Percentiles rank a stretch among this genome's conserved stretches.
These are phyloP conservation scores for Charaxes varanes DNA, from an alignment of 1,140 invertebrate genomes.

Conservation along the genomic window DNA sequence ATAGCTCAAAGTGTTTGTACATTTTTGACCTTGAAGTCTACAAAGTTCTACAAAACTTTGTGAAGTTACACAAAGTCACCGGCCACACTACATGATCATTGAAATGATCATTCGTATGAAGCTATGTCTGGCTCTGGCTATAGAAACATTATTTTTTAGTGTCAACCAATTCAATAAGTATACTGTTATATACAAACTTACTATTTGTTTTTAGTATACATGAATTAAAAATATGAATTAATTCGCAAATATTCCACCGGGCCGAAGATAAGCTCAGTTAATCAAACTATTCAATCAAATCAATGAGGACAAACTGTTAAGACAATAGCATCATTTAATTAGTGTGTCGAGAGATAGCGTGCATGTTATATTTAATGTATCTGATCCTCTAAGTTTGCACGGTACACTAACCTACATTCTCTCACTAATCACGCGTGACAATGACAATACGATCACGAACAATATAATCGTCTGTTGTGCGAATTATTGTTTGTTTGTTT, in stretches of 20 bases:
- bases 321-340: conserved; percentile 9
- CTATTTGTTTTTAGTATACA: too few relatives aligned
- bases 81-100: too few relatives aligned
- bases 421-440: conserved; percentile 40
- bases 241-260: conserved; percentile 1
- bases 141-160: too few relatives aligned
- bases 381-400: conserved; percentile 20
- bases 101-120: too few relatives aligned
- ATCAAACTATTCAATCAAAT: conserved; percentile 8
- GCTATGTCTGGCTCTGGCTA: too few relatives aligned
- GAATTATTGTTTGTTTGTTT: not conserved
- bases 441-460: conserved; percentile 17
- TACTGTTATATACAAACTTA: too few relatives aligned
- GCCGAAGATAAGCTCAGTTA: conserved; percentile 7
- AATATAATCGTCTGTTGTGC: not conserved
- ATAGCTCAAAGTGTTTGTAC: too few relatives aligned
- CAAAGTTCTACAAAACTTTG: too few relatives aligned
- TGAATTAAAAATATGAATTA: too few relatives aligned
- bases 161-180: too few relatives aligned
- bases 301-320: conserved; percentile 1
- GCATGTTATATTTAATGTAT: conserved; percentile 4
- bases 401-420: conserved; percentile 44
- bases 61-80: too few relatives aligned
- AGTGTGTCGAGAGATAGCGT: conserved; percentile 17
- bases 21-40: too few relatives aligned